Percentiles rank a stretch among this genome's conserved stretches.
phyloP scores from a whole-genome alignment of 2,888 invertebrate species.

The Apeira syringaria region DNA sequence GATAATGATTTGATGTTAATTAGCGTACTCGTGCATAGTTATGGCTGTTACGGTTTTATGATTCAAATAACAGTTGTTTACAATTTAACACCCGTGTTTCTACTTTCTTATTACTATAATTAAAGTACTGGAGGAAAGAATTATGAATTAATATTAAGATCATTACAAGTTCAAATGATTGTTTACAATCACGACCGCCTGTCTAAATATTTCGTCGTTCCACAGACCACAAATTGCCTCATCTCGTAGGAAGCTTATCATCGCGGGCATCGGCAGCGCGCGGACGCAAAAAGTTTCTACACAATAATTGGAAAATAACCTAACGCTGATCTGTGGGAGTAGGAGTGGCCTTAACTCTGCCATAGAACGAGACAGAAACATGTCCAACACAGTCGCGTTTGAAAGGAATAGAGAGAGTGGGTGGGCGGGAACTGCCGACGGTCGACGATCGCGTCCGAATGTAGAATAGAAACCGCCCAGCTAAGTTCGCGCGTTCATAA shows the following conservation, averaged over 20 bases:
- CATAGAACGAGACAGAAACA: slow-evolving; percentile 51
- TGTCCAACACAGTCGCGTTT: slow-evolving; percentile 28
- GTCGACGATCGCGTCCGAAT: slow-evolving; percentile 62
- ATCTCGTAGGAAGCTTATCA: slow-evolving; percentile 74
- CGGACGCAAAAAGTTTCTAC: slow-evolving; percentile 70
- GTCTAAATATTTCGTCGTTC: slow-evolving; percentile 37
- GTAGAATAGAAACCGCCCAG: slow-evolving; percentile 72
- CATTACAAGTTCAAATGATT: slow-evolving; percentile 11
- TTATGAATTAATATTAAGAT: neutral
- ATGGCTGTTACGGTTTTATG: slow-evolving; percentile 7
- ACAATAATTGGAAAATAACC: slow-evolving; percentile 78
- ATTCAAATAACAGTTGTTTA: neutral
- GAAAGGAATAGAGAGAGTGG: slow-evolving; percentile 51
- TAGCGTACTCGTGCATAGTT: neutral
- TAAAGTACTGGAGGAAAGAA: neutral
- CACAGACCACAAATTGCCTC: slow-evolving; percentile 51
- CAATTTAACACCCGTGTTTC: neutral
- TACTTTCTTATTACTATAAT: neutral
- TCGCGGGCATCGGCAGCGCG: slow-evolving; percentile 56
- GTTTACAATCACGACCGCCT: slow-evolving; percentile 12
- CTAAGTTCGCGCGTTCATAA: slow-evolving; percentile 45
- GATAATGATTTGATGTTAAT: slow-evolving; percentile 9
- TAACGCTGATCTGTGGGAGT: slow-evolving; percentile 65
- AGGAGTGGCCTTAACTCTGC: slow-evolving; percentile 60
- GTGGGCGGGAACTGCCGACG: slow-evolving; percentile 69